Evolutionary conservation across 2,888 invertebrate species (phyloP).

Genomic region (Taphrorychus bicolor): DNA sequence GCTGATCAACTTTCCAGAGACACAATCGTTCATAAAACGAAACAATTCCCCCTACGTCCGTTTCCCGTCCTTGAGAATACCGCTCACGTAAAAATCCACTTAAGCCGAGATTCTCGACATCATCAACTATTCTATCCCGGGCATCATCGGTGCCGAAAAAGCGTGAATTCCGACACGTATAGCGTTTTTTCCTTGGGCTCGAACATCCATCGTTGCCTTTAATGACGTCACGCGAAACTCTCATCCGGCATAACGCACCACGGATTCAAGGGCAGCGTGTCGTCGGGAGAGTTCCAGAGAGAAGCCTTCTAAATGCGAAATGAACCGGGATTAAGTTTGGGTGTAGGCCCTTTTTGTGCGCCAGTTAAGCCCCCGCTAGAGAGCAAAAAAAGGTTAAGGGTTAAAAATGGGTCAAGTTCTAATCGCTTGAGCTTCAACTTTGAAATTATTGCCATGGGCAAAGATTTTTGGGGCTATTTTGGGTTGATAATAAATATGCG

Average conservation of each 20-base stretch:
- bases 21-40: slow-evolving; percentile 9
- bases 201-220: slow-evolving; percentile 25
- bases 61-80: slow-evolving; percentile 22
- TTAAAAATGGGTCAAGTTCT: neutral
- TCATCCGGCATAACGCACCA: neutral
- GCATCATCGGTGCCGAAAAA: slow-evolving; percentile 18
- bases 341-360: slow-evolving; percentile 11
- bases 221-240: slow-evolving; percentile 37
- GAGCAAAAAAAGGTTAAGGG: slow-evolving; percentile 10
- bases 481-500: too few relatives aligned
- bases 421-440: too few relatives aligned
- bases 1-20: neutral
- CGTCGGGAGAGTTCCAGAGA: neutral
- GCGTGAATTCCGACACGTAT: slow-evolving; percentile 29
- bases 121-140: slow-evolving; percentile 37
- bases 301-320: slow-evolving; percentile 13
- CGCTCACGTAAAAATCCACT: slow-evolving; percentile 36
- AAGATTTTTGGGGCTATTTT: too few relatives aligned
- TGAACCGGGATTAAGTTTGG: slow-evolving; percentile 17
- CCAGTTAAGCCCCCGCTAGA: slow-evolving; percentile 6
- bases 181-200: slow-evolving; percentile 22
- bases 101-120: slow-evolving; percentile 32
- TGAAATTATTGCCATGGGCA: too few relatives aligned
- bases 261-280: slow-evolving; percentile 15
- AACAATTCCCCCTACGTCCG: slow-evolving; percentile 8